Percentiles rank a stretch among this genome's conserved stretches.
These are phyloP conservation scores for Lamellibrachia columna DNA, from an alignment of 2,888 invertebrate species.

Conservation along the genomic window DNA sequence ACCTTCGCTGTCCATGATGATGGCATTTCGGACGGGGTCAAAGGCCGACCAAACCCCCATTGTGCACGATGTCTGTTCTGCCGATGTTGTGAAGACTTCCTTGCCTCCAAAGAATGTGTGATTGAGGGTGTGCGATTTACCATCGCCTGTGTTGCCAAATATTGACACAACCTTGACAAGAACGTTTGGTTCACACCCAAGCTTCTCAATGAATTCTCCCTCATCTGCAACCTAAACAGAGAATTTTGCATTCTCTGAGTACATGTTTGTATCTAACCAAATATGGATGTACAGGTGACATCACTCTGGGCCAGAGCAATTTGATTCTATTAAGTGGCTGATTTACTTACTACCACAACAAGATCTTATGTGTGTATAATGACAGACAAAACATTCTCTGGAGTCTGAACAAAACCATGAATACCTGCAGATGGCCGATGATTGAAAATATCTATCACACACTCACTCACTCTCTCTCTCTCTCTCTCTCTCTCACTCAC, in stretches of 20 bases:
- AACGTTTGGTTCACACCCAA: slow-evolving; percentile 57
- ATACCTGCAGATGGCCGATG: background rate
- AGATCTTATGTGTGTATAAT: too few relatives aligned
- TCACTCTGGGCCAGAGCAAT: background rate
- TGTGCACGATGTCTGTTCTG: slow-evolving; percentile 77
- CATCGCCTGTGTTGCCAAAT: slow-evolving; percentile 86
- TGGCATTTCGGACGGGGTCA: slow-evolving; percentile 73
- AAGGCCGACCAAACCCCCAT: slow-evolving; percentile 82
- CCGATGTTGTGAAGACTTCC: slow-evolving; percentile 75
- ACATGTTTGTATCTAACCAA: background rate
- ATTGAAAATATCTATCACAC: background rate
- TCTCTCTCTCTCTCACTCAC: slow-evolving; percentile 18
- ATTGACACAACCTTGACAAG: slow-evolving; percentile 79
- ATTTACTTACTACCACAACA: too few relatives aligned
- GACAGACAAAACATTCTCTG: too few relatives aligned
- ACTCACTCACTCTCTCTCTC: background rate
- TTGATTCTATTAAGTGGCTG: background rate
- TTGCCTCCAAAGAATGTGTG: slow-evolving; percentile 76
- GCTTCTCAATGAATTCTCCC: slow-evolving; percentile 59
- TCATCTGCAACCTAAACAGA: slow-evolving; percentile 55
- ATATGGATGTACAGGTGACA: background rate
- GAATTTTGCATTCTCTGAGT: slow-evolving; percentile 5
- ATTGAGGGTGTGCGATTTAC: slow-evolving; percentile 83
- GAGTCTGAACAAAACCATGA: background rate
- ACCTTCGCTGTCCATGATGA: slow-evolving; percentile 85